phyloP scores from a whole-genome alignment of 2,797 vertebrate species.

The Chaetophractus vellerosus region DNA sequence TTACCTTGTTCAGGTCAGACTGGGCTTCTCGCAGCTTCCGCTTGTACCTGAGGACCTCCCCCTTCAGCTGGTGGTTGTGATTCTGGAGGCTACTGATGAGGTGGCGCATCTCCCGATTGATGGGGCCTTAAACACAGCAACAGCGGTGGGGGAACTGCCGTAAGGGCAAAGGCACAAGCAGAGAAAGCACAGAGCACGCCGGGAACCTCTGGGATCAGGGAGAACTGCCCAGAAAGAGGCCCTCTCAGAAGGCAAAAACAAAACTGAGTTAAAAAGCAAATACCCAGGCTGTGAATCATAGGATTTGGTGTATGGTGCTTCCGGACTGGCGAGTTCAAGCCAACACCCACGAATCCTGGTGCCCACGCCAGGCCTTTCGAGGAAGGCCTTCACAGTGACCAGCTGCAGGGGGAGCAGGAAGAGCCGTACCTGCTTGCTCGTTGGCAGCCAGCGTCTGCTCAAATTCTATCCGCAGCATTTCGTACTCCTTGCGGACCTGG shows the following conservation, averaged over 20 bases:
- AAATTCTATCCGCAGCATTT: conserved; percentile 99
- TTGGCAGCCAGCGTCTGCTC: conserved; percentile 99
- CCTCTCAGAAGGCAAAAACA: conserved; percentile 24
- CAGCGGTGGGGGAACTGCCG: background rate
- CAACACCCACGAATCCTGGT: background rate
- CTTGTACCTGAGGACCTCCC: conserved; percentile 97
- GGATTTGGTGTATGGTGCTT: background rate
- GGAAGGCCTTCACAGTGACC: background rate
- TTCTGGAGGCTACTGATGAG: conserved; percentile 98
- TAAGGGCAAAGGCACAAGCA: background rate
- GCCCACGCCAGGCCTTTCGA: background rate
- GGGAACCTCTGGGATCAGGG: background rate
- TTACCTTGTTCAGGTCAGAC: conserved; percentile 96
- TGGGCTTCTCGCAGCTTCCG: conserved; percentile 96
- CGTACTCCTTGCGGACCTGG: conserved; percentile 98
- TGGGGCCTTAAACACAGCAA: conserved; percentile 92
- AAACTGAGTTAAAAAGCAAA: conserved; percentile 50
- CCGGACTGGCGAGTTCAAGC: background rate
- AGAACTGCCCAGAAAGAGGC: background rate
- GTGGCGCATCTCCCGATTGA: conserved; percentile 98
- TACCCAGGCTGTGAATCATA: background rate
- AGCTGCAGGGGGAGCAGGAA: background rate
- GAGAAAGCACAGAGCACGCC: background rate
- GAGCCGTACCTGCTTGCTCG: conserved; percentile 95
- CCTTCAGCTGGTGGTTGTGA: conserved; percentile 99